Evolutionary conservation across 2,113 vertebrate genomes (phyloP), one percentile per base, ranked within the genome.

Genomic region (Bos javanicus): DNA sequence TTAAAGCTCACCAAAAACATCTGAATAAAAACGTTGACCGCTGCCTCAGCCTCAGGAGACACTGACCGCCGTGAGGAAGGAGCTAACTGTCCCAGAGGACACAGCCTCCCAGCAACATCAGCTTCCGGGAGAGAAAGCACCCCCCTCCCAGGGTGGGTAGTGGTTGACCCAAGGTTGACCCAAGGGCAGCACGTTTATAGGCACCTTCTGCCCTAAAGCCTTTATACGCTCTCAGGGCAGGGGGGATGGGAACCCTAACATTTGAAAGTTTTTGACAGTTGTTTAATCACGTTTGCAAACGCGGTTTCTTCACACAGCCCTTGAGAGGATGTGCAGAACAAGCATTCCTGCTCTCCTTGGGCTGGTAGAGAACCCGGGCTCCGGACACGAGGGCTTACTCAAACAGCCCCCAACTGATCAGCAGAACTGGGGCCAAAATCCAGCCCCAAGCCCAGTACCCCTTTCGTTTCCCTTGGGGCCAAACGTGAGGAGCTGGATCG

Each of bases 51-150:
- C 57, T 48, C 19, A 25, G 46, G 15, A 9, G 6, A 54, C 6
- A 39, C 52, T 4, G 13, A n/a, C 46, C 21, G 9, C 2, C 10
- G 0, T 0, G 1, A 2, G 2, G 43, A 71, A n/a, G 25, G 7
- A 8, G 0, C 19, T 2, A 12, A 28, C 52, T 3, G 81, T 15
- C 52, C 10, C 39, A 36, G 4, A 46, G 12, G 15, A 54, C 48
- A 16, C 0, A 0, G 8, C 46, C 3, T 23, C 23, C 62, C 0
- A 1, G 11, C 3, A 1, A 14, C 23, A 2, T 11, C 1, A 1
- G 5, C 43, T 30, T 56, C 48, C 48, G 33, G 6, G 28, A 26
- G 56, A 26, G 54, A 43, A 19, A 26, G 17, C 12, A 4, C 6
- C 50, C n/a, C 1, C 0, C 10, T 11, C 67, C 39, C 25, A 1